Evolutionary conservation across 2,888 invertebrate species (phyloP), one percentile per base, ranked within the genome.

Genomic region (Netelia inedita): DNA sequence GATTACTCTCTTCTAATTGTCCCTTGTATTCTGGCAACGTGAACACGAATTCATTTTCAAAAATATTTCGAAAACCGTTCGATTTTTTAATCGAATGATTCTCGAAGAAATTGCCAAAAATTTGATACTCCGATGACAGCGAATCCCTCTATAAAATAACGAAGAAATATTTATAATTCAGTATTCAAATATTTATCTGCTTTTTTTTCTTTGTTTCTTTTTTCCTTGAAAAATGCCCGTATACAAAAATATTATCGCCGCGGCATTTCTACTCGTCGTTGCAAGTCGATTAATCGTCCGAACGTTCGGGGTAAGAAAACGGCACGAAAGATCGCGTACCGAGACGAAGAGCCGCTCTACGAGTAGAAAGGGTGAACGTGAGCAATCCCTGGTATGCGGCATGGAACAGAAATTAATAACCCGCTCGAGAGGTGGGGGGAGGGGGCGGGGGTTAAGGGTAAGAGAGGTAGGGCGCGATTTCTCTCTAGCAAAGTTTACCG

Each of bases 391-490:
- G 78, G 84, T 86, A 85, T 81, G 83, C 78, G 55, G 79, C 63
- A 81, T 78, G 68, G 83, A 79, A 79, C 75, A 79, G 80, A 82
- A 84, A 84, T 83, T 82, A 87, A 81, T 81, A 82, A 83, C 82
- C 66, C 74, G 72, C 59, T 16, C 65, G 41, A 16, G 14, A 2
- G 14, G 66, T 0, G 21, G 14, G 19, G 28, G 72, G 65, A 41
- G 72, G 68, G 59, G 57, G 50, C 50, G 28, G 0, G 28, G 28
- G 28, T 28, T 28, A 28, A 28, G 28, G 19, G 53, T 53, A 53
- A 57, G 16, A 57, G 35, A 78, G 59, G 19, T 61, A 55, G 46
- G 14, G 16, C n/a, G 21, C 65, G 68, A 76, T 72, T 82, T 82
- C 66, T 85, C 85, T 66, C 68, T 66, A 71, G 50, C 61, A 74